phyloP scores from a whole-genome alignment of 2,113 vertebrate genomes.

The Crotalus tigris region DNA sequence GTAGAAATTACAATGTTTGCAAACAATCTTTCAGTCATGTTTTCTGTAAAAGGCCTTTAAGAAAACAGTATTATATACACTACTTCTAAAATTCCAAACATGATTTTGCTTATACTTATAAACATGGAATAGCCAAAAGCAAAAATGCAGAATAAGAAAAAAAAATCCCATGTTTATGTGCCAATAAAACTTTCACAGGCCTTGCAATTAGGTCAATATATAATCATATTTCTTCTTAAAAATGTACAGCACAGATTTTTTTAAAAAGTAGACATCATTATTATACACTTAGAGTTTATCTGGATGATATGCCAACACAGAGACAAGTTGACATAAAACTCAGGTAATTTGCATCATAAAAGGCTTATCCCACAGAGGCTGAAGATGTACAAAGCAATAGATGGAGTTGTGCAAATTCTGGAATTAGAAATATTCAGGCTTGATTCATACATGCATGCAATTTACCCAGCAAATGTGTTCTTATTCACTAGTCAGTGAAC shows the following conservation, averaged over 20 bases:
- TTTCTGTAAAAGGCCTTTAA: too few relatives aligned
- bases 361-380: background rate
- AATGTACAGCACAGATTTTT: conserved; percentile 41
- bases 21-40: too few relatives aligned
- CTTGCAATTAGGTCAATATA: conserved; percentile 53
- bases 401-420: conserved; percentile 18
- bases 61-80: background rate
- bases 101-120: conserved; percentile 53
- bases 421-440: background rate
- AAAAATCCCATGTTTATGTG: conserved; percentile 51
- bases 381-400: background rate
- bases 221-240: conserved; percentile 53
- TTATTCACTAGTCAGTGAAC: background rate
- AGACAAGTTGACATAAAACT: background rate
- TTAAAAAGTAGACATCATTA: conserved; percentile 19
- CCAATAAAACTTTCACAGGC: conserved; percentile 52
- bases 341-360: background rate
- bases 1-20: too few relatives aligned
- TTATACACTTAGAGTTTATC: background rate
- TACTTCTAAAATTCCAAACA: background rate
- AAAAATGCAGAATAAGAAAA: conserved; percentile 61
- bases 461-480: background rate
- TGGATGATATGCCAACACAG: conserved; percentile 6
- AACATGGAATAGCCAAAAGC: conserved; percentile 32
- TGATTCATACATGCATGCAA: background rate